Evolutionary conservation across 2,797 vertebrate genomes (phyloP).

Genomic region (Cheirogaleus major): DNA sequence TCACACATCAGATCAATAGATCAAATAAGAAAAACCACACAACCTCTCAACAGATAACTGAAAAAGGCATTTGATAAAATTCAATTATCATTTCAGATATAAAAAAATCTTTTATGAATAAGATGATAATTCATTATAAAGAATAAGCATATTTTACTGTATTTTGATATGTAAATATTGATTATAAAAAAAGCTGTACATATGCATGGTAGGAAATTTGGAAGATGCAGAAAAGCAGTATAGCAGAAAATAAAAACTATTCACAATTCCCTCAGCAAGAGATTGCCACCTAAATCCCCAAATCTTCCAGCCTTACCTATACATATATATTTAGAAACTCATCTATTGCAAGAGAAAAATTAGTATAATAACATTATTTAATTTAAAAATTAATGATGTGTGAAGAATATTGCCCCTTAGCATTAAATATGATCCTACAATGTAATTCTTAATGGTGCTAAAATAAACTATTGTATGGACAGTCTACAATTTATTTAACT

Average conservation of each 20-base stretch:
- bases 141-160: neutral
- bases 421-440: neutral
- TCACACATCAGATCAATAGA: neutral
- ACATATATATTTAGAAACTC: neutral
- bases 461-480: neutral
- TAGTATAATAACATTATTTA: neutral
- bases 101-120: neutral
- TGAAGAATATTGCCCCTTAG: neutral
- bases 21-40: neutral
- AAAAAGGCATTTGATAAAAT: neutral
- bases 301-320: neutral
- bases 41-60: neutral
- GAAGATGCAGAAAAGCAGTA: neutral
- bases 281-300: neutral
- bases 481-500: neutral
- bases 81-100: neutral
- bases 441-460: neutral
- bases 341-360: neutral
- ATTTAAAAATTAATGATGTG: neutral
- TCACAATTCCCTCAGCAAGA: neutral
- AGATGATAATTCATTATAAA: conserved; percentile 13
- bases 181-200: neutral
- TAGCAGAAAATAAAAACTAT: conserved; percentile 33
- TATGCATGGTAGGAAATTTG: neutral
- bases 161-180: neutral